These are phyloP conservation scores for Sternotherus odoratus DNA, from an alignment of 2,797 vertebrate species.

Conservation along the genomic window DNA sequence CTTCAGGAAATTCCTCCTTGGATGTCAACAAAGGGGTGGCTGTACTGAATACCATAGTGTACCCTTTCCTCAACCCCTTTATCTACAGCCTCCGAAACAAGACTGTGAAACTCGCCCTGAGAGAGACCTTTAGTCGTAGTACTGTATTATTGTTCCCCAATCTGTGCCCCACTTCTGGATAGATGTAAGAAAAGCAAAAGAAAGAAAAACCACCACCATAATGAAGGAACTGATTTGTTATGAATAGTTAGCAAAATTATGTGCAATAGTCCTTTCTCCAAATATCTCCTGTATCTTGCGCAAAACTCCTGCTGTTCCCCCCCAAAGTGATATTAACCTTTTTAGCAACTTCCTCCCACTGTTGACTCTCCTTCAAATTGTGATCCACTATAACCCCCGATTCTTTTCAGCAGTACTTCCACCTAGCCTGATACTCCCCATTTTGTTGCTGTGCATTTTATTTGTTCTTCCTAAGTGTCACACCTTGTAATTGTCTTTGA, in stretches of 20 bases:
- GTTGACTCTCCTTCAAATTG: too few species aligned
- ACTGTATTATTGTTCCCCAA: neutral
- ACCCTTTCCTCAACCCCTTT: slow-evolving; percentile 1
- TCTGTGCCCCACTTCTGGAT: neutral
- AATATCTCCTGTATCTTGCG: neutral
- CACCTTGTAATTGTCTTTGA: too few species aligned
- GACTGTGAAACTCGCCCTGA: neutral
- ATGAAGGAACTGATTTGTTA: neutral
- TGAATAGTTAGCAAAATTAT: neutral
- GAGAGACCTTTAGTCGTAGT: neutral
- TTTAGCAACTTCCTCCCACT: too few species aligned
- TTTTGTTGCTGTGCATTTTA: too few species aligned
- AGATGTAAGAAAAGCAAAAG: neutral
- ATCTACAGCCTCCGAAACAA: slow-evolving; percentile 18
- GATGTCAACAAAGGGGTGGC: neutral
- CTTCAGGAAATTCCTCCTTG: neutral
- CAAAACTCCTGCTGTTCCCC: too few species aligned
- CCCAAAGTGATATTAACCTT: too few species aligned
- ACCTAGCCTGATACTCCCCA: too few species aligned
- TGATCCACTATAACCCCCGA: too few species aligned
- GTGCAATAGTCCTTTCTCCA: neutral
- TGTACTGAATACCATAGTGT: slow-evolving; percentile 5
- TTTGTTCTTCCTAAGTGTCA: too few species aligned
- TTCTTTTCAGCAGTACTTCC: too few species aligned
- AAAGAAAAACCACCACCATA: too few species aligned